Percentiles rank a stretch among this genome's conserved stretches.
Evolutionary conservation across 2,113 vertebrate species (phyloP).

Genomic region (Casuarius casuarius): DNA sequence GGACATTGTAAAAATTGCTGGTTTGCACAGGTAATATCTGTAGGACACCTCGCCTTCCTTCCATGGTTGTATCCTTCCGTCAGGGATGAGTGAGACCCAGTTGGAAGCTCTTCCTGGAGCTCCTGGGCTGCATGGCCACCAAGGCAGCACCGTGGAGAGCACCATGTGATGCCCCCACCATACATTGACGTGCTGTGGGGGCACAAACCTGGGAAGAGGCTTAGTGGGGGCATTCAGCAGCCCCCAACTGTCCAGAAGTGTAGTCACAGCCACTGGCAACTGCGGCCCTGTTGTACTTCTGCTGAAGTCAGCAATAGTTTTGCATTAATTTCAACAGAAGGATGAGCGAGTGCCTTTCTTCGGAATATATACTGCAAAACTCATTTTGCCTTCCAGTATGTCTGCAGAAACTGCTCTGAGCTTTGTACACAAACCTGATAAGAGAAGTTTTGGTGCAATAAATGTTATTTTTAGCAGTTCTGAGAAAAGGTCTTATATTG

Average conservation of each 20-base stretch:
- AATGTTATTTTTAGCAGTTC: neutral
- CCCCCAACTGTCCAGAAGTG: neutral
- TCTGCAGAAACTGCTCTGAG: neutral
- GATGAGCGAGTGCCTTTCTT: neutral
- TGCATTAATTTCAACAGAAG: neutral
- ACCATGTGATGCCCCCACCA: rapidly evolving
- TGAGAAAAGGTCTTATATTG: neutral
- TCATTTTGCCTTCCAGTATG: neutral
- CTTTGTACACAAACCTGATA: neutral
- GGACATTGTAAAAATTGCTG: neutral
- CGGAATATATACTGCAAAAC: neutral
- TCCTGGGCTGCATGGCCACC: rapidly evolving
- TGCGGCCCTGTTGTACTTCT: rapidly evolving
- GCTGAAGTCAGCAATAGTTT: neutral
- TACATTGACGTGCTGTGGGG: rapidly evolving
- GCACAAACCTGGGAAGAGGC: neutral
- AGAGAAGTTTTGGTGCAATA: neutral
- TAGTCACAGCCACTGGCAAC: rapidly evolving
- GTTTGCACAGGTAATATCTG: neutral
- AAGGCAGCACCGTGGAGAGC: neutral
- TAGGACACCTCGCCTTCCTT: rapidly evolving
- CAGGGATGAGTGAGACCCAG: neutral
- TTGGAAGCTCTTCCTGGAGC: neutral
- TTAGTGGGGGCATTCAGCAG: rapidly evolving
- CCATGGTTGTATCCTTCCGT: neutral